These are phyloP conservation scores for Anarrhichthys ocellatus DNA, from an alignment of 2,113 vertebrate species.

Conservation along the genomic window DNA sequence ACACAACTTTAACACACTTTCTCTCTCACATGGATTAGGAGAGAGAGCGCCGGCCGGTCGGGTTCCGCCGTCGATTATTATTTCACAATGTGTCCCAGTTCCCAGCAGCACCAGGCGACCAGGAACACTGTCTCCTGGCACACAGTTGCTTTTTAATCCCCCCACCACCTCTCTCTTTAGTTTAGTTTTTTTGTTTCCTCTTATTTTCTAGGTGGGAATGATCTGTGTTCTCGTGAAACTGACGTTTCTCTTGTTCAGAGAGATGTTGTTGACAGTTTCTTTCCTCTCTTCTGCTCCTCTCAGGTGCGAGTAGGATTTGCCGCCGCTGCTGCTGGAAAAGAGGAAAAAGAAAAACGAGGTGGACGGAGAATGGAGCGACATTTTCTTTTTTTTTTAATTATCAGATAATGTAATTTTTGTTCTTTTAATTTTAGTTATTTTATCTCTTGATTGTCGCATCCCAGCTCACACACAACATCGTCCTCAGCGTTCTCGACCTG, in stretches of 20 bases:
- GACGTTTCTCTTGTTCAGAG: background rate
- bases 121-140: slow-evolving; percentile 47
- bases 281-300: background rate
- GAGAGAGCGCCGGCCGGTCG: background rate
- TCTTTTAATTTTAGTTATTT: slow-evolving; percentile 27
- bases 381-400: slow-evolving; percentile 23
- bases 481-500: slow-evolving; percentile 5
- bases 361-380: slow-evolving; percentile 41
- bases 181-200: background rate
- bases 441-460: slow-evolving; percentile 65
- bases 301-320: slow-evolving; percentile 47
- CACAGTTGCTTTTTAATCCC: slow-evolving; percentile 61
- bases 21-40: slow-evolving; percentile 42
- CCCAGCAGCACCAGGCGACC: slow-evolving; percentile 45
- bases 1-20: slow-evolving; percentile 34
- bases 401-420: slow-evolving; percentile 24
- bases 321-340: slow-evolving; percentile 58
- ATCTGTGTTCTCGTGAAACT: slow-evolving; percentile 27
- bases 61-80: slow-evolving; percentile 7
- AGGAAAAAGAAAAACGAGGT: slow-evolving; percentile 40
- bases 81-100: slow-evolving; percentile 68
- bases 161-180: background rate
- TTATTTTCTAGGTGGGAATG: background rate
- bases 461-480: slow-evolving; percentile 57
- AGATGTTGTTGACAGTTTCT: background rate